A percentile compares a stretch with the other conserved stretches of the same genome.
These are phyloP conservation scores for Cheilinus undulatus DNA, from an alignment of 2,113 vertebrate species.

Conservation along the genomic window DNA sequence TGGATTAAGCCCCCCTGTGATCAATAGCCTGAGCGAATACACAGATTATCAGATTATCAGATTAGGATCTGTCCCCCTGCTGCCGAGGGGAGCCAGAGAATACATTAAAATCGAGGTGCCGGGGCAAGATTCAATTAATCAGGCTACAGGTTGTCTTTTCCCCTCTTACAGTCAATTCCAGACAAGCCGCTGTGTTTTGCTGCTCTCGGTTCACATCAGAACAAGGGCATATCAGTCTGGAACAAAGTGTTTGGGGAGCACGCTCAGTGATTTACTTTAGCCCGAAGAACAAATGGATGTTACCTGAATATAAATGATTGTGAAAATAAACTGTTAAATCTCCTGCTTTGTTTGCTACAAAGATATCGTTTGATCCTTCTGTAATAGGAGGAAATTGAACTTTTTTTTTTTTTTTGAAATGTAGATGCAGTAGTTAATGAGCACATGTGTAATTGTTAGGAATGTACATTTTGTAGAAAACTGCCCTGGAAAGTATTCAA, in stretches of 20 bases:
- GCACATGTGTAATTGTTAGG: conserved; percentile 54
- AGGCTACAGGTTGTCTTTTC: conserved; percentile 59
- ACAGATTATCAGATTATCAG: conserved; percentile 82
- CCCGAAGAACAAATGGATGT: conserved; percentile 59
- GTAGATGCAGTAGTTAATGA: conserved; percentile 59
- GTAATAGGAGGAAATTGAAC: conserved; percentile 34
- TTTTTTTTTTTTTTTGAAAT: too few relatives aligned
- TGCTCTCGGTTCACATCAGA: conserved; percentile 42
- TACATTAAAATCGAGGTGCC: conserved; percentile 70
- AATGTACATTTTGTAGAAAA: too few relatives aligned
- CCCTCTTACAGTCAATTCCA: conserved; percentile 53
- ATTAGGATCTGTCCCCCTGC: conserved; percentile 74
- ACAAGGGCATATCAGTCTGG: conserved; percentile 47
- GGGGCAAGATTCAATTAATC: conserved; percentile 73
- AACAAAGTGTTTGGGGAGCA: conserved; percentile 48
- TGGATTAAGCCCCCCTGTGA: conserved; percentile 74
- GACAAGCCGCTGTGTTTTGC: conserved; percentile 43
- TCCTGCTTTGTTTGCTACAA: conserved; percentile 50
- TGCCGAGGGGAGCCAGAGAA: conserved; percentile 67
- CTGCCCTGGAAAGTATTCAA: too few relatives aligned
- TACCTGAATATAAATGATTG: conserved; percentile 51
- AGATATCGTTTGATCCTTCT: conserved; percentile 30
- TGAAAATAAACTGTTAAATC: conserved; percentile 38
- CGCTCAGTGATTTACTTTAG: conserved; percentile 41
- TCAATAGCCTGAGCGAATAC: conserved; percentile 80